Evolutionary conservation across 2,797 vertebrate genomes (phyloP).

Genomic region (Rallus crepitans): DNA sequence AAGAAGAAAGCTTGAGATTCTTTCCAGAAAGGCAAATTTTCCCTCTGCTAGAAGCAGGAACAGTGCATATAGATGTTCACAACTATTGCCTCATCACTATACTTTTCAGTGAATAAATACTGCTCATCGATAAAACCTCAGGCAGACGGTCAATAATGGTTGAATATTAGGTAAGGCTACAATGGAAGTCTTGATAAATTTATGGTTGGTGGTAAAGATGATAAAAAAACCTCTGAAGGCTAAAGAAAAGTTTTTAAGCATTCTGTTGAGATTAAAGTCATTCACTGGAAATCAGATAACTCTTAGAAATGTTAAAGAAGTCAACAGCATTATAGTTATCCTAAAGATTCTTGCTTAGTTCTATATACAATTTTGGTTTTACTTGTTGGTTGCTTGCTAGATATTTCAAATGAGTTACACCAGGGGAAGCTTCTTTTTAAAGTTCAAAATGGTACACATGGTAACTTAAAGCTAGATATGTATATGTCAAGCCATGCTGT

Average conservation of each 20-base stretch:
- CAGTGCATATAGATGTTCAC: not conserved
- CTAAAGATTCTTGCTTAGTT: not conserved
- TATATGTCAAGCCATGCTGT: not conserved
- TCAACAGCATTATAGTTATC: not conserved
- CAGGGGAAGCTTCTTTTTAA: not conserved
- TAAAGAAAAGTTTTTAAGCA: not conserved
- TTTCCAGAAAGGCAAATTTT: not conserved
- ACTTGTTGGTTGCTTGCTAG: not conserved
- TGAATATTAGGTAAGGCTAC: conserved; percentile 37
- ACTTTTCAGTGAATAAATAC: conserved; percentile 32
- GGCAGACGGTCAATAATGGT: not conserved
- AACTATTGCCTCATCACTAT: conserved; percentile 7
- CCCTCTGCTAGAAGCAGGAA: not conserved
- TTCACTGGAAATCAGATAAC: not conserved
- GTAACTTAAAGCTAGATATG: not conserved
- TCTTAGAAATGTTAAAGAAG: too few relatives aligned
- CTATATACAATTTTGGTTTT: not conserved
- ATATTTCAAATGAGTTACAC: not conserved
- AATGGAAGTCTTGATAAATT: not conserved
- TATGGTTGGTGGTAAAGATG: not conserved
- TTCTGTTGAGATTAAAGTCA: not conserved
- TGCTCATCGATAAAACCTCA: conserved; percentile 17
- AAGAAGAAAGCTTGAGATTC: not conserved
- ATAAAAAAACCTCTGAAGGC: not conserved
- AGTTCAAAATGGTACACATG: not conserved